Evolutionary conservation across 2,797 vertebrate genomes (phyloP).

Genomic region (Lates japonicus): DNA sequence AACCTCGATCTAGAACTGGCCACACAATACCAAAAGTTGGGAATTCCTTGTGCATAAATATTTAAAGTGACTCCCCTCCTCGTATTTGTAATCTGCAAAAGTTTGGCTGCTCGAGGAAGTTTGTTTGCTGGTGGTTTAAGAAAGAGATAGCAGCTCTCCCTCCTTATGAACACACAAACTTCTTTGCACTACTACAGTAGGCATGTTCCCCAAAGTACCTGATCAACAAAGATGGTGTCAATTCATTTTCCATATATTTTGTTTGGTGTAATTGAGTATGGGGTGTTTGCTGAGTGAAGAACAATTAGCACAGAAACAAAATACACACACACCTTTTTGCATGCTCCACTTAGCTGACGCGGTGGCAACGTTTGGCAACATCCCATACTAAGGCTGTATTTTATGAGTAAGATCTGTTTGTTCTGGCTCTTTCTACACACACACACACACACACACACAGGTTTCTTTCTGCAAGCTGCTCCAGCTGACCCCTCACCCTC

Average conservation of each 20-base stretch:
- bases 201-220: slow-evolving; percentile 41
- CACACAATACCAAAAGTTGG: slow-evolving; percentile 11
- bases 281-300: slow-evolving; percentile 70
- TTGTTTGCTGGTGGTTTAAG: slow-evolving; percentile 47
- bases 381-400: slow-evolving; percentile 21
- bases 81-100: slow-evolving; percentile 40
- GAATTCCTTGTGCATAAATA: slow-evolving; percentile 21
- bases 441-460: neutral
- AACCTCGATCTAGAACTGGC: slow-evolving; percentile 50
- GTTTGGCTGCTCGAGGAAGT: slow-evolving; percentile 47
- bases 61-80: slow-evolving; percentile 40
- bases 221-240: slow-evolving; percentile 67
- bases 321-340: too few species aligned
- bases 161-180: slow-evolving; percentile 1
- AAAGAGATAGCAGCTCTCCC: slow-evolving; percentile 20
- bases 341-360: slow-evolving; percentile 53
- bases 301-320: slow-evolving; percentile 40
- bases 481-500: slow-evolving; percentile 54
- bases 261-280: slow-evolving; percentile 78
- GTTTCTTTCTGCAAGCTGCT: slow-evolving; percentile 38
- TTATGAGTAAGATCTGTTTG: slow-evolving; percentile 45
- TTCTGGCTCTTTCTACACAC: slow-evolving; percentile 30
- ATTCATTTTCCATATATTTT: slow-evolving; percentile 70
- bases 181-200: neutral
- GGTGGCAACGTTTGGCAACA: slow-evolving; percentile 42